Conservation (phyloP, 2,888 invertebrate species). For the Synergus laeviventris region DNA sequence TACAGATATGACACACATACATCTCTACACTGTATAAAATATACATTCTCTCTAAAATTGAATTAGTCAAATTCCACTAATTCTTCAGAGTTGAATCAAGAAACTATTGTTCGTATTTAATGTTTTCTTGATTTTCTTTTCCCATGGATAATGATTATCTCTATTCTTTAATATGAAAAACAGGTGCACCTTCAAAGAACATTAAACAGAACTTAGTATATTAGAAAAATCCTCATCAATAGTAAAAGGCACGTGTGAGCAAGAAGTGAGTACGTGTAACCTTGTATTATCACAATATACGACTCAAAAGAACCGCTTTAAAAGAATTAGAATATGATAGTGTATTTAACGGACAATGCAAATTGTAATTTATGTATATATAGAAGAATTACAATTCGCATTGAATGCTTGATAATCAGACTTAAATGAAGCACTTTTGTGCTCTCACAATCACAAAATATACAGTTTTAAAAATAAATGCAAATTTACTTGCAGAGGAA, state of each 20-base stretch:
- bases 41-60: no score
- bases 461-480: neutral
- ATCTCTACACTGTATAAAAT: no score
- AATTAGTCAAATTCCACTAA: no score
- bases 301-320: neutral
- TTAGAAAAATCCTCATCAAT: neutral
- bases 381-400: neutral
- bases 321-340: neutral
- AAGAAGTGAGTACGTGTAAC: neutral
- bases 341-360: neutral
- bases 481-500: neutral
- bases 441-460: slow-evolving; percentile 7
- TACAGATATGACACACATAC: no score
- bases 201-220: neutral
- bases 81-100: no score
- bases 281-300: neutral
- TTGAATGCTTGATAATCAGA: neutral
- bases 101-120: no score
- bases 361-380: neutral
- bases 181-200: neutral
- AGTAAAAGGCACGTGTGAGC: neutral
- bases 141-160: no score
- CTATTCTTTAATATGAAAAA: no score
- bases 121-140: no score
- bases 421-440: slow-evolving; percentile 44